Evolutionary conservation across 2,888 invertebrate species (phyloP).

Genomic region (Argynnis bischoffii): DNA sequence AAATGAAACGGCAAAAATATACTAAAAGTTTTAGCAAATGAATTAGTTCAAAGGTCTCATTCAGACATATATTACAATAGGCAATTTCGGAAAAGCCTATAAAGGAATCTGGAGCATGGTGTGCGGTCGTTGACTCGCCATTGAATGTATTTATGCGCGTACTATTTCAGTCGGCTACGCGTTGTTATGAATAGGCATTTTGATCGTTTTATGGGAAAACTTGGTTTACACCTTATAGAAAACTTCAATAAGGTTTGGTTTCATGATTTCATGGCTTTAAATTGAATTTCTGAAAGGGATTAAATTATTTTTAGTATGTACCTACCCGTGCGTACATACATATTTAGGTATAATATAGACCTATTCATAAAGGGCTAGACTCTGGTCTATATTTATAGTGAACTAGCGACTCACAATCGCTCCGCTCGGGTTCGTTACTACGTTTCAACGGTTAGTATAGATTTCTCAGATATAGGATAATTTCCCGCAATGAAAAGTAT

Average conservation of each 20-base stretch:
- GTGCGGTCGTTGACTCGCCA: slow-evolving; percentile 33
- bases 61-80: slow-evolving; percentile 1
- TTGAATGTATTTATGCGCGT: slow-evolving; percentile 19
- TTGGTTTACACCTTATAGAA: background rate
- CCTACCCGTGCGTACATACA: too few relatives aligned
- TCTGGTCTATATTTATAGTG: too few relatives aligned
- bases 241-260: too few relatives aligned
- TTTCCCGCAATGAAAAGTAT: too few relatives aligned
- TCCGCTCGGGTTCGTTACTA: too few relatives aligned
- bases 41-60: slow-evolving; percentile 4
- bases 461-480: too few relatives aligned
- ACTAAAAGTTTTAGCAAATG: background rate
- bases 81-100: slow-evolving; percentile 8
- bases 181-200: slow-evolving; percentile 12
- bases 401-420: too few relatives aligned
- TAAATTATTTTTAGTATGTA: too few relatives aligned
- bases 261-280: too few relatives aligned
- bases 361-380: too few relatives aligned
- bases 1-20: background rate
- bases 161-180: slow-evolving; percentile 16
- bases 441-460: too few relatives aligned
- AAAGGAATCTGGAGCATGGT: slow-evolving; percentile 31
- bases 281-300: background rate
- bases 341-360: too few relatives aligned
- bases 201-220: background rate